Percentiles rank a stretch among this genome's conserved stretches.
Conservation (phyloP, 2,888 invertebrate species). For the Erpobdella octoculata region DNA sequence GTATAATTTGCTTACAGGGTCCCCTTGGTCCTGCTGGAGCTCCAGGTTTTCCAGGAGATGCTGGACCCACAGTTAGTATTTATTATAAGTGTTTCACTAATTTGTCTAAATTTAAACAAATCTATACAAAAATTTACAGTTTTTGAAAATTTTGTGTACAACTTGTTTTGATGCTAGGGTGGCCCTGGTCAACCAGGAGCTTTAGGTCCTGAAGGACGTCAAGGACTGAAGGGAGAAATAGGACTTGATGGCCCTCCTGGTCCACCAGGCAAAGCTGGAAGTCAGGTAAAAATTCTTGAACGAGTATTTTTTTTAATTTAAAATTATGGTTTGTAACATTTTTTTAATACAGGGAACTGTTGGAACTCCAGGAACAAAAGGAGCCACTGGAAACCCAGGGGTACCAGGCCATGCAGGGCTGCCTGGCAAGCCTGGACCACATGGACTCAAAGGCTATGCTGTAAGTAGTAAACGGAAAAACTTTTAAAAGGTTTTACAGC, state of each 20-base stretch:
- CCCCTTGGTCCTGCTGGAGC: constrained; percentile 36
- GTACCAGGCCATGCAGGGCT: constrained; percentile 27
- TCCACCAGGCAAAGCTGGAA: constrained; percentile 70
- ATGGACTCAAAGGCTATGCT: constrained; percentile 29
- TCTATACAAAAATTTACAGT: background rate
- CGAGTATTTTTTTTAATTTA: background rate
- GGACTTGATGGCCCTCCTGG: constrained; percentile 55
- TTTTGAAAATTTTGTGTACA: background rate
- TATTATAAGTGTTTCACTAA: background rate
- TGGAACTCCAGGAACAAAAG: constrained; percentile 13
- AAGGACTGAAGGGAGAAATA: constrained; percentile 31
- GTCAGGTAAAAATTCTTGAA: constrained; percentile 45
- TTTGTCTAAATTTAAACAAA: background rate
- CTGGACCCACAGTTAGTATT: constrained; percentile 56
- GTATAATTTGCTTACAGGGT: constrained; percentile 25
- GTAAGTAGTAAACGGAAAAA: constrained; percentile 18
- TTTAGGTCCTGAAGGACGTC: constrained; percentile 27
- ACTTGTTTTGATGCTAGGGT: constrained; percentile 32
- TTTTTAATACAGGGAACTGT: background rate
- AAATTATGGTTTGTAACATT: background rate
- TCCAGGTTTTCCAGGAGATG: constrained; percentile 48
- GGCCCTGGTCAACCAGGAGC: constrained; percentile 31
- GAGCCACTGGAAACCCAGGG: constrained; percentile 29
- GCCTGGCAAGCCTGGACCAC: constrained; percentile 32
- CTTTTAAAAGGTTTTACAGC: background rate